A percentile compares a stretch with the other conserved stretches of the same genome.
These are phyloP conservation scores for Ophonus ardosiacus DNA, from an alignment of 2,888 invertebrate species.

Conservation along the genomic window DNA sequence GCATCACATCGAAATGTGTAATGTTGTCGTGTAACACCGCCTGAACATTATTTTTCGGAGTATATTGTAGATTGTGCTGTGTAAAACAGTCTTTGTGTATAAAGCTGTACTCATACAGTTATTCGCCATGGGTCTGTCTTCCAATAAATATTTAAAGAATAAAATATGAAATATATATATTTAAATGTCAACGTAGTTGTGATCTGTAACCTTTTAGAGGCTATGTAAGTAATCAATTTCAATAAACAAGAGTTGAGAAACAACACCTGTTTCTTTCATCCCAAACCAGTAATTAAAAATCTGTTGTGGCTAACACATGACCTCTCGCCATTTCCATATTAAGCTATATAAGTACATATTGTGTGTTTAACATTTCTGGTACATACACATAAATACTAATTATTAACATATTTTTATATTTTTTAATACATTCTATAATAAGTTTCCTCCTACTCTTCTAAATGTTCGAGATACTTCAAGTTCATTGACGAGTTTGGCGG, in stretches of 20 bases:
- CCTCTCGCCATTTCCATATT: too few species aligned
- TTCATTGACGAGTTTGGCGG: too few species aligned
- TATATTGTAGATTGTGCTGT: constrained; percentile 58
- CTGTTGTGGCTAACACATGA: too few species aligned
- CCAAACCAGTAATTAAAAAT: too few species aligned
- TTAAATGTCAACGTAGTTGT: constrained; percentile 59
- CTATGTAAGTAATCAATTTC: constrained; percentile 59
- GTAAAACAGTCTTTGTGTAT: constrained; percentile 63
- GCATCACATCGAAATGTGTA: constrained; percentile 43
- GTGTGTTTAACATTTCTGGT: too few species aligned
- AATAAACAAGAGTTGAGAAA: constrained; percentile 60
- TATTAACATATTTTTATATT: too few species aligned
- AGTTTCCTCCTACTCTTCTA: too few species aligned
- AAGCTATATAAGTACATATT: too few species aligned
- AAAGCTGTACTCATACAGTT: constrained; percentile 60
- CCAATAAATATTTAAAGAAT: constrained; percentile 63
- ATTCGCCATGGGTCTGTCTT: constrained; percentile 64
- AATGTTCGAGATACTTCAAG: too few species aligned
- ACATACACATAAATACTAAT: too few species aligned
- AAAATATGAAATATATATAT: constrained; percentile 56
- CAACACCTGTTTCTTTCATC: neutral
- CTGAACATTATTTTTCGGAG: constrained; percentile 51
- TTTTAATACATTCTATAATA: too few species aligned
- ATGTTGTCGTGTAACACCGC: constrained; percentile 26
- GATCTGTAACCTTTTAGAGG: constrained; percentile 51